Evolutionary conservation across 2,797 vertebrate genomes (phyloP), one percentile per base, ranked within the genome.

Genomic region (Cephalopachus bancanus): DNA sequence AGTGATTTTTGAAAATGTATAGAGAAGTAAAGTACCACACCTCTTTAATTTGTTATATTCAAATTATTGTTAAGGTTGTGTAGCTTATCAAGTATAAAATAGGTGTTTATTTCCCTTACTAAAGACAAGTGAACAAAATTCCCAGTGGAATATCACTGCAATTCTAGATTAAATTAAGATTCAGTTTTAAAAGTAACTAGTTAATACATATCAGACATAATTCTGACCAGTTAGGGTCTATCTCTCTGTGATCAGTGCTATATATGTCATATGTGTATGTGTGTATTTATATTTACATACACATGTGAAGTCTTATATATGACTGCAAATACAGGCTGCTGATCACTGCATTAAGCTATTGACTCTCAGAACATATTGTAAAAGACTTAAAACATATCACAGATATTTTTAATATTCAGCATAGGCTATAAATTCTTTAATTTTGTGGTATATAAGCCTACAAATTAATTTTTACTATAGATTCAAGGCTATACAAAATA

Each of bases 41-140:
- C 1, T 0, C 3, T 79, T 75, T 84, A 44, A 55, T 72, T 79
- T 76, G 1, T 10, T 74, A 64, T 86, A 30, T 83, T 85, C 71
- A 83, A 33, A 15, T 65, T 64, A 69, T 84, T 95, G 4, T 44
- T 90, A 87, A 84, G 17, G 2, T 53, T 53, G 71, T 71, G 8
- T 12, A 53, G 1, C 26, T 89, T 72, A 76, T 78, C 7, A 71
- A 33, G 71, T 51, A 79, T 83, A 75, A 93, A 80, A 51, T 37
- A 53, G 16, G 4, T 59, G 16, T 44, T 9, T 64, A 5, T 83
- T 92, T 86, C 12, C 12, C 4, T 37, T 49, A 53, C 37, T 15
- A 60, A 53, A n/a, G 2, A 4, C 7, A 57, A 16, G 2, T 71
- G 8, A 83, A 1, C 64, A 74, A 72, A 67, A 59, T 14, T 89